A percentile compares a stretch with the other conserved stretches of the same genome.
Conservation (phyloP, 2,797 vertebrate species). For the Coreius guichenoti region DNA sequence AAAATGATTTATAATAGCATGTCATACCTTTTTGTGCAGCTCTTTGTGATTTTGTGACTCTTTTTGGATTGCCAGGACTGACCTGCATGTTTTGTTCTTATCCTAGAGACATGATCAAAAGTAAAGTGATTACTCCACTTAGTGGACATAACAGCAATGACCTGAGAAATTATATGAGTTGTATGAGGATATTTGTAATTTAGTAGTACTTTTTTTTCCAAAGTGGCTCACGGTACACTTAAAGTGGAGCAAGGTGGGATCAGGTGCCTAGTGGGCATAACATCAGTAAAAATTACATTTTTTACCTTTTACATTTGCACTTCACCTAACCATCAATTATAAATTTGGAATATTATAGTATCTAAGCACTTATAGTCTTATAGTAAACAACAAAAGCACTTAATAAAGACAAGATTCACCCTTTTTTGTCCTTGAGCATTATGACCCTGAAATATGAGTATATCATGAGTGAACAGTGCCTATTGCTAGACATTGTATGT, state of each 20-base stretch:
- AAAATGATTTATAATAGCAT: neutral
- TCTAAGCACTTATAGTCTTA: neutral
- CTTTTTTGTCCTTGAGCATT: neutral
- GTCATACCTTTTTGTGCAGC: neutral
- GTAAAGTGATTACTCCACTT: slow-evolving; percentile 22
- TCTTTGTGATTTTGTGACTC: neutral
- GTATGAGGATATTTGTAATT: neutral
- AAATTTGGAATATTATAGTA: neutral
- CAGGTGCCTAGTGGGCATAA: neutral
- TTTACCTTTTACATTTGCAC: neutral
- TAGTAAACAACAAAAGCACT: neutral
- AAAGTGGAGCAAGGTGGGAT: neutral
- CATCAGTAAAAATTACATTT: neutral
- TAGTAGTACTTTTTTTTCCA: neutral
- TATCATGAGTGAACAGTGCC: neutral
- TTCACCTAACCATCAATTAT: neutral
- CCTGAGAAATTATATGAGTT: neutral
- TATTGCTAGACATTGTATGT: neutral
- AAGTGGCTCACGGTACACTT: neutral
- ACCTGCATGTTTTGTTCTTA: neutral
- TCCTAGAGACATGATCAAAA: neutral
- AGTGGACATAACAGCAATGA: neutral
- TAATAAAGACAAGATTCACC: neutral
- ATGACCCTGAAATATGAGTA: neutral
- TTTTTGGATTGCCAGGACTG: neutral